Percentiles rank a stretch among this genome's conserved stretches.
Evolutionary conservation across 1,140 invertebrate genomes (phyloP).

Genomic region (Eulimnadia texana): DNA sequence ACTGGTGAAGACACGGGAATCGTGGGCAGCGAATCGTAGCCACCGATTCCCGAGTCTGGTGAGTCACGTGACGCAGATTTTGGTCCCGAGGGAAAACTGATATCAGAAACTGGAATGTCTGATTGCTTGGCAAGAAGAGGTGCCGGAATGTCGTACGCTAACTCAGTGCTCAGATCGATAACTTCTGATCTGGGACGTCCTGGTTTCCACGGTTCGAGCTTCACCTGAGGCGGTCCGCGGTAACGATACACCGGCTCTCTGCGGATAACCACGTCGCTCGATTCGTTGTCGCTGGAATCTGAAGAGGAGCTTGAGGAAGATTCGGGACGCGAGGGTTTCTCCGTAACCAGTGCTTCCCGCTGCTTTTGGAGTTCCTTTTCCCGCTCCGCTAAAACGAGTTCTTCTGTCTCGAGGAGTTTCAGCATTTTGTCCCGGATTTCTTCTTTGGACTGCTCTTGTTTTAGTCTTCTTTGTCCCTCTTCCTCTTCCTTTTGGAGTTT

Average conservation of each 20-base stretch:
- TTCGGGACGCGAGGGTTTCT: background rate
- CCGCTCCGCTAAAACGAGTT: background rate
- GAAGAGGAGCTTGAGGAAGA: background rate
- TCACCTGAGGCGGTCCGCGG: conserved; percentile 10
- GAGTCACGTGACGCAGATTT: background rate
- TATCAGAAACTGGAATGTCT: background rate
- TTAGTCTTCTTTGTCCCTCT: background rate
- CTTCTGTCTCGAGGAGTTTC: background rate
- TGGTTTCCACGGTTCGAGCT: conserved; percentile 12
- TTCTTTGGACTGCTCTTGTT: background rate
- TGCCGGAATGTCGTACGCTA: conserved; percentile 1
- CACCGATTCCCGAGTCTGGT: background rate
- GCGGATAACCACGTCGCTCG: background rate
- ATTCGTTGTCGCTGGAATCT: background rate
- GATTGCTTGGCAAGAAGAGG: background rate
- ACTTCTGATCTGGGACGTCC: conserved; percentile 11
- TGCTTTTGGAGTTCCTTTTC: background rate
- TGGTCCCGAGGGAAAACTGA: background rate
- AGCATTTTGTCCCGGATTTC: background rate
- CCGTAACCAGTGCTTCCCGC: background rate
- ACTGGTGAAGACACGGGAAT: background rate
- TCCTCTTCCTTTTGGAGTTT: background rate
- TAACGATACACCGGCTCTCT: conserved; percentile 6
- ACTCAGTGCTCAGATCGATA: conserved; percentile 7
- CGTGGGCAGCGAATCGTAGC: background rate